Evolutionary conservation across 2,888 invertebrate species (phyloP), one percentile per base, ranked within the genome.

Genomic region (Cheilosia vulpina): DNA sequence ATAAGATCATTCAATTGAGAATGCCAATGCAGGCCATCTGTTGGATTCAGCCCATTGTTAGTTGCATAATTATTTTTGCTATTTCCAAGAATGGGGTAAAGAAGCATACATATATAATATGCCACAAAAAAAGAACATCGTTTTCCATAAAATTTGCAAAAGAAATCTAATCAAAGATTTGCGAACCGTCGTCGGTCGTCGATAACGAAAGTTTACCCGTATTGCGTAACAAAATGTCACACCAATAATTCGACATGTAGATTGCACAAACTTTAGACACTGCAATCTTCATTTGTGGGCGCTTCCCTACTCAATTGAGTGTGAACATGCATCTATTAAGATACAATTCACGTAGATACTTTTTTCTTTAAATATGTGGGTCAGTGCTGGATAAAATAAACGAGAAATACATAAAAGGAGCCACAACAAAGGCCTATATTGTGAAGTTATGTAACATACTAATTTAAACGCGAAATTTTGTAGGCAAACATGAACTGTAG

Each of bases 1-100:
- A 17, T 38, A 73, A 60, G 38, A 50, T 71, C 45, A 34, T 21
- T 52, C 58, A 60, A 24, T 71, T 21, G 27, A 71, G 77, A 65
- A 79, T 73, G 43, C 15, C 41, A 72, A 38, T 45, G 65, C 24
- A 43, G 6, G 65, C 79, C 79, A 71, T 78, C 78, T 78, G 78
- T 72, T 78, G 17, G 21, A 72, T 66, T n/a, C 57, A 72, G 15
- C 9, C 27, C 45, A 69, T 45, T 69, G 24, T 53, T n/a, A 11
- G 52, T 52, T 34, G 21, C 7, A 27, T 47, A 57, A 55, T 52
- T 43, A 55, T 5, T 53, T 11, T 43, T 55, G 24, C 27, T 17
- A 15, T 68, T 5, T 38, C 38, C 17, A 69, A 47, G 41, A 52
- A 66, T 53, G 52, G 17, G 2, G 31, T 47, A 21, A 6, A 38